phyloP scores from a whole-genome alignment of 2,113 vertebrate species.

The Pterophyllum scalare region DNA sequence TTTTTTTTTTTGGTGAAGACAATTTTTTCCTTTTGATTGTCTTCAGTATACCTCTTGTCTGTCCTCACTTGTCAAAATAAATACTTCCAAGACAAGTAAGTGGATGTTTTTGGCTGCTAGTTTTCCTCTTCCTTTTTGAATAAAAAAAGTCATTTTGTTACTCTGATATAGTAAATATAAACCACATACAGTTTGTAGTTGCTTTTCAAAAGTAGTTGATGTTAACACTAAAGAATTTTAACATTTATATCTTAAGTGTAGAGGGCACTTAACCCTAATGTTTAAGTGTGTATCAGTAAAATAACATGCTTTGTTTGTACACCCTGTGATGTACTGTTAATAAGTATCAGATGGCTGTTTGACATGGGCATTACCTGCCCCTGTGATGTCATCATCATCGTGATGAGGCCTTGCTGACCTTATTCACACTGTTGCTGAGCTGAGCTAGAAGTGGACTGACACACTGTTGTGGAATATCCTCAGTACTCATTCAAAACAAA shows the following conservation, averaged over 20 bases:
- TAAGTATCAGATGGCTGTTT: constrained; percentile 59
- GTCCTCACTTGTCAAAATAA: constrained; percentile 75
- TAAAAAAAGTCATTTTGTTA: constrained; percentile 54
- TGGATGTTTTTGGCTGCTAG: constrained; percentile 80
- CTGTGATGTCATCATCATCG: constrained; percentile 28
- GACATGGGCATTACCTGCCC: constrained; percentile 27
- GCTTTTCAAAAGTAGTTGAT: constrained; percentile 58
- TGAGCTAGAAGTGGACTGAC: constrained; percentile 49
- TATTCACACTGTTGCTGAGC: constrained; percentile 73
- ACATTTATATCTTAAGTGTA: constrained; percentile 63
- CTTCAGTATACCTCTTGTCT: constrained; percentile 80
- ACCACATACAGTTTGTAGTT: constrained; percentile 61
- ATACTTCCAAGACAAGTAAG: constrained; percentile 69
- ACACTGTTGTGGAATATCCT: background rate
- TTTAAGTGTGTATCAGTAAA: constrained; percentile 64
- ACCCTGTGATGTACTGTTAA: constrained; percentile 67
- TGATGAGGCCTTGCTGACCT: constrained; percentile 48
- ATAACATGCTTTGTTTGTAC: constrained; percentile 62
- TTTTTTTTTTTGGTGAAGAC: background rate
- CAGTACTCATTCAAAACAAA: background rate
- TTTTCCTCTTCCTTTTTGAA: constrained; percentile 62
- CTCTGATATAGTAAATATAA: constrained; percentile 64
- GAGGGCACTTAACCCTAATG: constrained; percentile 54
- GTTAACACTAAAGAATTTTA: constrained; percentile 62
- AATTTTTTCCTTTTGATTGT: constrained; percentile 69